A percentile compares a stretch with the other conserved stretches of the same genome.
These are phyloP conservation scores for Danio albolineatus DNA, from an alignment of 2,797 vertebrate genomes.

Conservation along the genomic window DNA sequence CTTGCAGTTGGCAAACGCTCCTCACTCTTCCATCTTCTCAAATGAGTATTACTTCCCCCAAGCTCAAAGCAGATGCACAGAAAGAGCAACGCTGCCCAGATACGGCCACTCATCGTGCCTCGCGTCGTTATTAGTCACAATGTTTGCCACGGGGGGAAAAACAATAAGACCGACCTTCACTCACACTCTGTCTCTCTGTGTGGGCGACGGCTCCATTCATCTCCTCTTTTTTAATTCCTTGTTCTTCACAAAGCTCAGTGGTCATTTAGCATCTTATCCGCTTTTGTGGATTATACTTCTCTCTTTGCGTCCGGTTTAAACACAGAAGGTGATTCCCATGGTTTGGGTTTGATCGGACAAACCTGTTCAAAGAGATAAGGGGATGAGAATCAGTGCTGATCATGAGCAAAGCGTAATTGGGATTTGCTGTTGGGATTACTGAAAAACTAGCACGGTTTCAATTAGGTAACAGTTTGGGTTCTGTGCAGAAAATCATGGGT, in stretches of 20 bases:
- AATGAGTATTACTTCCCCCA: conserved; percentile 1
- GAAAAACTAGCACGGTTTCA: conserved; percentile 21
- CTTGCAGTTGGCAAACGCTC: background rate
- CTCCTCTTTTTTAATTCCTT: conserved; percentile 41
- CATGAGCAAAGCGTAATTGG: conserved; percentile 13
- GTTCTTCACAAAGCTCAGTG: conserved; percentile 24
- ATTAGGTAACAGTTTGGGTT: background rate
- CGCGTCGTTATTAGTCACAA: conserved; percentile 45
- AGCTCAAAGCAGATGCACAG: conserved; percentile 46
- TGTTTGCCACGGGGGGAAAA: conserved; percentile 39
- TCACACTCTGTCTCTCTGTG: conserved; percentile 30
- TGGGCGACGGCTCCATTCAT: conserved; percentile 45
- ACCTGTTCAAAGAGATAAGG: conserved; percentile 49
- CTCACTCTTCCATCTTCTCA: conserved; percentile 17
- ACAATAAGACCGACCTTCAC: conserved; percentile 39
- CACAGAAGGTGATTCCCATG: conserved; percentile 1
- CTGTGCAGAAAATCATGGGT: background rate
- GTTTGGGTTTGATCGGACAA: conserved; percentile 19
- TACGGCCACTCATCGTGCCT: conserved; percentile 48
- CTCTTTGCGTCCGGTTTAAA: background rate
- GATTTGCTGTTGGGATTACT: conserved; percentile 24
- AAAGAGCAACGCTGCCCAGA: conserved; percentile 50
- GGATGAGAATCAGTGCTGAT: conserved; percentile 40
- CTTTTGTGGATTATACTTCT: conserved; percentile 13
- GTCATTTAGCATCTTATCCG: conserved; percentile 42